A percentile compares a stretch with the other conserved stretches of the same genome.
Conservation (phyloP, 2,888 invertebrate genomes). For the Euzophera pinguis region DNA sequence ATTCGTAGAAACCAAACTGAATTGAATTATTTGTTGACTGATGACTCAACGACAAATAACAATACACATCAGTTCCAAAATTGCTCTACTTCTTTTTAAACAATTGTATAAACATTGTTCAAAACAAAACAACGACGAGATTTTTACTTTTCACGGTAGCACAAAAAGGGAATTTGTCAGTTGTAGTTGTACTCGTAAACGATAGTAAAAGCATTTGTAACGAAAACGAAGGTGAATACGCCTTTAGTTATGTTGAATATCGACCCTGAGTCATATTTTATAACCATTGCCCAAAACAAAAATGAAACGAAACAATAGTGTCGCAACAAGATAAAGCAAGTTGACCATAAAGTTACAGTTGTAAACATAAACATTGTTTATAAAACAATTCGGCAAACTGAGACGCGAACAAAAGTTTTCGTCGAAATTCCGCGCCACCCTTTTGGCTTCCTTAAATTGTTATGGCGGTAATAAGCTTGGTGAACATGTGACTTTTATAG, state of each 20-base stretch:
- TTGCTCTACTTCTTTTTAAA: background rate
- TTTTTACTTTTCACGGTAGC: slow-evolving; percentile 31
- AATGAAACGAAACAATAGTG: slow-evolving; percentile 45
- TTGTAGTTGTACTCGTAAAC: no score
- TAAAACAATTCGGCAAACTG: slow-evolving; percentile 70
- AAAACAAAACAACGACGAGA: slow-evolving; percentile 19
- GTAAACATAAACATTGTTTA: slow-evolving; percentile 78
- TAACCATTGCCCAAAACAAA: slow-evolving; percentile 33
- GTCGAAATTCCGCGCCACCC: slow-evolving; percentile 67
- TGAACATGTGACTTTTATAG: slow-evolving; percentile 75
- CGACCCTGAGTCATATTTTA: slow-evolving; percentile 17
- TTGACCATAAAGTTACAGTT: slow-evolving; percentile 71
- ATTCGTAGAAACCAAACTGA: no score
- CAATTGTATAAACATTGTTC: background rate
- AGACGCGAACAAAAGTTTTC: slow-evolving; percentile 71
- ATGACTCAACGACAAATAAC: background rate
- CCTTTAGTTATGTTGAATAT: slow-evolving; percentile 2
- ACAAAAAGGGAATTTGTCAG: slow-evolving; percentile 38
- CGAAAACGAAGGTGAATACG: slow-evolving; percentile 27
- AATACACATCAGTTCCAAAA: background rate
- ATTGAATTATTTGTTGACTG: no score
- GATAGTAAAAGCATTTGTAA: slow-evolving; percentile 52
- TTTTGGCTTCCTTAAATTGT: slow-evolving; percentile 78
- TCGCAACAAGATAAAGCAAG: slow-evolving; percentile 61
- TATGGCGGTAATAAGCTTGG: slow-evolving; percentile 72